Percentiles rank a stretch among this genome's conserved stretches.
Conservation (phyloP, 2,113 vertebrate species). For the Rattus rattus region DNA sequence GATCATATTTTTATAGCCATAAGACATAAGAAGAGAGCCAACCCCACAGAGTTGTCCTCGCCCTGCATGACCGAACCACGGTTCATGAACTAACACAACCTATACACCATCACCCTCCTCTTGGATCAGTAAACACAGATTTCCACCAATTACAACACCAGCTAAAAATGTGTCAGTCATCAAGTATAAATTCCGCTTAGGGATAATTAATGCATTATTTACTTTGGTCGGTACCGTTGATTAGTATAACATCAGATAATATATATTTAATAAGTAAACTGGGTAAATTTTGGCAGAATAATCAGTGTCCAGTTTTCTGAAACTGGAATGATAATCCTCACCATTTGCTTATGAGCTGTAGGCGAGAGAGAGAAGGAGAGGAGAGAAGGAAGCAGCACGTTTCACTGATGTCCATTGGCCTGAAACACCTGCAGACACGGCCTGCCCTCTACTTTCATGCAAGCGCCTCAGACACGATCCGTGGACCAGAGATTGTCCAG, state of each 20-base stretch:
- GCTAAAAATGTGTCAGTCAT: neutral
- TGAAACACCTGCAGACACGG: neutral
- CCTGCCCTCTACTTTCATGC: neutral
- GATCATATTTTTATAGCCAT: constrained; percentile 40
- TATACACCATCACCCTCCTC: too few relatives aligned
- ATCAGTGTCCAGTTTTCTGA: neutral
- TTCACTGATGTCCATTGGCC: neutral
- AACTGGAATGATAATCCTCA: neutral
- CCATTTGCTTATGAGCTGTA: neutral
- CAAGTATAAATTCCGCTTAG: neutral
- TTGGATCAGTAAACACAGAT: too few relatives aligned
- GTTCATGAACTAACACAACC: too few relatives aligned
- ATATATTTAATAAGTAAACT: neutral
- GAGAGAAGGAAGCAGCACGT: neutral
- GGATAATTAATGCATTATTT: too few relatives aligned
- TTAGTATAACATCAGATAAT: neutral
- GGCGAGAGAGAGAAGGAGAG: neutral
- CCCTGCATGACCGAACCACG: too few relatives aligned
- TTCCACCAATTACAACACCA: neutral
- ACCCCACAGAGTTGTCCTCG: too few relatives aligned
- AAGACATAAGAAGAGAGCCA: neutral
- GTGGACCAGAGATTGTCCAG: neutral
- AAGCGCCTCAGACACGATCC: constrained; percentile 15
- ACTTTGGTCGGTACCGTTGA: neutral
- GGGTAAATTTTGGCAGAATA: neutral